These are phyloP conservation scores for Sebastes alutus DNA, from an alignment of 2,797 vertebrate genomes.

Conservation along the genomic window DNA sequence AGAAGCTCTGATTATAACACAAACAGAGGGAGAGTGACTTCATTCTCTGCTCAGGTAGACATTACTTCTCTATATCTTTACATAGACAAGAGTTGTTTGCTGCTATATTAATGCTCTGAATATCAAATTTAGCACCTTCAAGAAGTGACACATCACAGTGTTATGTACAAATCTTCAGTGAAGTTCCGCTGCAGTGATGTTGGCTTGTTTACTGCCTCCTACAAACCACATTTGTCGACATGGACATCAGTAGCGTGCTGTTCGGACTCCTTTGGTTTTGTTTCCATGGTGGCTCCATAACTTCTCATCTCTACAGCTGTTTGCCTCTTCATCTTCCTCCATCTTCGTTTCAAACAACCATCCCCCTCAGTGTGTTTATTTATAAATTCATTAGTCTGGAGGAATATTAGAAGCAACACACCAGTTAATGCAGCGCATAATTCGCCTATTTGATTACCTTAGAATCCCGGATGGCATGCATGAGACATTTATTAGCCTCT, in stretches of 20 bases:
- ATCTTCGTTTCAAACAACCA: not conserved
- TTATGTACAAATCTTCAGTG: not conserved
- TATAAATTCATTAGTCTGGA: constrained; percentile 32
- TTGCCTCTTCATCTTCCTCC: not conserved
- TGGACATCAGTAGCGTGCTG: not conserved
- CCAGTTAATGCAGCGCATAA: constrained; percentile 38
- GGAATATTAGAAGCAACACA: constrained; percentile 9
- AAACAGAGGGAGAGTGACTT: no score
- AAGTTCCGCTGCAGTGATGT: not conserved
- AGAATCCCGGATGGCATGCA: constrained; percentile 11
- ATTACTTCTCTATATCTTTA: no score
- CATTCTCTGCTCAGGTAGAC: no score
- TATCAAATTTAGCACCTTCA: no score
- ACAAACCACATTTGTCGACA: not conserved
- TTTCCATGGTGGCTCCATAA: not conserved
- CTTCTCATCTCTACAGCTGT: not conserved
- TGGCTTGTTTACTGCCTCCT: not conserved
- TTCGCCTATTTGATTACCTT: constrained; percentile 61
- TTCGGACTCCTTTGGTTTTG: not conserved
- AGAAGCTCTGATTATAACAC: no score
- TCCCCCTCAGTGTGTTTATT: constrained; percentile 30
- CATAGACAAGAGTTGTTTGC: no score
- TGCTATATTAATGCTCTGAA: no score
- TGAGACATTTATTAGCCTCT: constrained; percentile 29
- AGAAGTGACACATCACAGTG: no score